Percentiles rank a stretch among this genome's conserved stretches.
phyloP scores from a whole-genome alignment of 1,140 invertebrate species.

The Drosophila pruinosa region DNA sequence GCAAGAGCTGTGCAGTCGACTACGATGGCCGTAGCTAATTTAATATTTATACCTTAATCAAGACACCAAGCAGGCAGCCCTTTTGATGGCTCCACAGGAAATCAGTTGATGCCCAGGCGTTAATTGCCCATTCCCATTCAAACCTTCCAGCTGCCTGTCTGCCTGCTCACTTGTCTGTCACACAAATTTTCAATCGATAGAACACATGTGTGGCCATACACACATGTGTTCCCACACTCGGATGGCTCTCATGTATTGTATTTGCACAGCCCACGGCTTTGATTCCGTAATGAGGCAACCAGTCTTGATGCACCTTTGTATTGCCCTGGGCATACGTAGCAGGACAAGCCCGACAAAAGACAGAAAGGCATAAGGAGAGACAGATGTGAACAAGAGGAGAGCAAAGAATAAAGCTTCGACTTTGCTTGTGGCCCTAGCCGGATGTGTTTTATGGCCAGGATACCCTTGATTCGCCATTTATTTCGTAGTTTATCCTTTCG shows the following conservation, averaged over 20 bases:
- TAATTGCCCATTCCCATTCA: conserved; percentile 74
- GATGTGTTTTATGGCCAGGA: conserved; percentile 71
- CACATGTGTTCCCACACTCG: background rate
- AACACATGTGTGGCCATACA: conserved; percentile 63
- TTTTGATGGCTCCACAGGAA: conserved; percentile 57
- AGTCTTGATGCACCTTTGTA: conserved; percentile 64
- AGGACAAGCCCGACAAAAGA: conserved; percentile 10
- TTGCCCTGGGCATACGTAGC: conserved; percentile 26
- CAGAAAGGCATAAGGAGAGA: background rate
- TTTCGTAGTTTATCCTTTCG: conserved; percentile 75
- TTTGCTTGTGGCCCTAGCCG: conserved; percentile 56
- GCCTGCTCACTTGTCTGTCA: conserved; percentile 47
- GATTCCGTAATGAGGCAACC: conserved; percentile 71
- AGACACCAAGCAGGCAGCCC: conserved; percentile 33
- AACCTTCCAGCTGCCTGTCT: conserved; percentile 25
- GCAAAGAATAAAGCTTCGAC: conserved; percentile 34
- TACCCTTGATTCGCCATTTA: conserved; percentile 77
- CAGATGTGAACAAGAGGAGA: conserved; percentile 10
- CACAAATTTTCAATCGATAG: conserved; percentile 71
- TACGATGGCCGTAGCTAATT: conserved; percentile 53
- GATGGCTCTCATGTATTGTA: conserved; percentile 30
- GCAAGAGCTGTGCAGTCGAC: conserved; percentile 1
- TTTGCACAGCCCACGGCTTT: conserved; percentile 62
- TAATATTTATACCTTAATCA: conserved; percentile 82
- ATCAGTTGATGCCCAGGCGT: conserved; percentile 70